Percentiles rank a stretch among this genome's conserved stretches.
These are phyloP conservation scores for Rhabdophis nuchalis DNA, from an alignment of 2,797 vertebrate species.

Conservation along the genomic window DNA sequence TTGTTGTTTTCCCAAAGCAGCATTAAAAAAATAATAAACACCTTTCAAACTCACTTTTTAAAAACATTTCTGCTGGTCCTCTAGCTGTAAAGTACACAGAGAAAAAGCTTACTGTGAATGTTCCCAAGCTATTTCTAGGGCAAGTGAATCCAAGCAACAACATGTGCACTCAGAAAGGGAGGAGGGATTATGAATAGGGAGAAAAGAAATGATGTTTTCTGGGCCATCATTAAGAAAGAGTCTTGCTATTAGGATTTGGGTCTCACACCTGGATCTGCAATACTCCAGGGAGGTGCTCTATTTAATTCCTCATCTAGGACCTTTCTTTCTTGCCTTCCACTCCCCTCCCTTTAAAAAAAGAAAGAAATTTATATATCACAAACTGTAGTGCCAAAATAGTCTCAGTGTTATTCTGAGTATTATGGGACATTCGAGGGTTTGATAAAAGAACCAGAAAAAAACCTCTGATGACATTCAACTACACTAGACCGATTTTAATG, in stretches of 20 bases:
- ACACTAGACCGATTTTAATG: neutral
- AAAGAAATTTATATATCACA: neutral
- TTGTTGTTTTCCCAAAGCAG: neutral
- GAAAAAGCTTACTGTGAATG: neutral
- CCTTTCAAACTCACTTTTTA: neutral
- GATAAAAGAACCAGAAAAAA: neutral
- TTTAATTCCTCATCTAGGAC: neutral
- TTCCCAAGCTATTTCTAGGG: constrained; percentile 2
- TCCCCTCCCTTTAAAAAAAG: neutral
- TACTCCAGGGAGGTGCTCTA: neutral
- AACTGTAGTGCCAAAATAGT: neutral
- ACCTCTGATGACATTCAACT: neutral
- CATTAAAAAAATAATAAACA: neutral
- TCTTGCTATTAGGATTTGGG: neutral
- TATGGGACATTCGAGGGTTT: neutral
- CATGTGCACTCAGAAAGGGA: neutral
- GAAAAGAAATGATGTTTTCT: neutral
- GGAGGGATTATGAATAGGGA: neutral
- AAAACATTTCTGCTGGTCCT: neutral
- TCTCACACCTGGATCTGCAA: neutral
- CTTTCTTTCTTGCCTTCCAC: neutral
- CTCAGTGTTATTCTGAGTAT: neutral
- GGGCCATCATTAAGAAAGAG: constrained; percentile 12
- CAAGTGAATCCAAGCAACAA: neutral
- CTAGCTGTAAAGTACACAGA: neutral